phyloP scores from a whole-genome alignment of 2,797 vertebrate genomes.

The Cephalopachus bancanus region DNA sequence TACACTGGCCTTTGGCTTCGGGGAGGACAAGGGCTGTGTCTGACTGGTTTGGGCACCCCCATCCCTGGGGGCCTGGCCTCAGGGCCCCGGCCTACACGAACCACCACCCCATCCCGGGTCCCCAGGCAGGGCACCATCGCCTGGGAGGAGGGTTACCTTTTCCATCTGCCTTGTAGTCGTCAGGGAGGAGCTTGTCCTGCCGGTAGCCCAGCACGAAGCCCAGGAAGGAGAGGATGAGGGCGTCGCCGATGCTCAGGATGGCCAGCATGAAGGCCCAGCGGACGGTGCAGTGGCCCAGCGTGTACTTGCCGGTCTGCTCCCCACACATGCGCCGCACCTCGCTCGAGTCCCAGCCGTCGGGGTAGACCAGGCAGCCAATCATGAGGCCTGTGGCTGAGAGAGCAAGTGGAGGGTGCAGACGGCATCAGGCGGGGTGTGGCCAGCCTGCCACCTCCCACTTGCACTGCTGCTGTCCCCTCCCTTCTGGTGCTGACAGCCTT shows the following conservation, averaged over 20 bases:
- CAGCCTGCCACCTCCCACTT: not conserved
- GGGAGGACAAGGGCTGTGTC: not conserved
- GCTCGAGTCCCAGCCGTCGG: constrained; percentile 96
- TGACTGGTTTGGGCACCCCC: not conserved
- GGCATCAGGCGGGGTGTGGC: not conserved
- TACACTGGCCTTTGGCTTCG: not conserved
- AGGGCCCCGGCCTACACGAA: not conserved
- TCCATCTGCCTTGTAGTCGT: constrained; percentile 94
- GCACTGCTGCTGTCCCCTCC: not conserved
- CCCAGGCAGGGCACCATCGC: not conserved
- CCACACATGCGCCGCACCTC: constrained; percentile 97
- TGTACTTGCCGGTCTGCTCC: constrained; percentile 96
- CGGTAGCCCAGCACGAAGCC: constrained; percentile 97
- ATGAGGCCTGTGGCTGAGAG: constrained; percentile 93
- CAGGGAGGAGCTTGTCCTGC: constrained; percentile 96
- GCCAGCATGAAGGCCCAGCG: constrained; percentile 99
- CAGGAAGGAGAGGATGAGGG: constrained; percentile 94
- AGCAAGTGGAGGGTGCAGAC: not conserved
- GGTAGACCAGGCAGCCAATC: constrained; percentile 98
- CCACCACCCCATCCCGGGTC: not conserved
- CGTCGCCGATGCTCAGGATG: constrained; percentile 97
- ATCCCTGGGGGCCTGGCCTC: not conserved
- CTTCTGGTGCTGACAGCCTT: not conserved
- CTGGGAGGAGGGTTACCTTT: constrained; percentile 87
- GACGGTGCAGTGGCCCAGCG: constrained; percentile 95